A percentile compares a stretch with the other conserved stretches of the same genome.
phyloP scores from a whole-genome alignment of 2,113 vertebrate genomes.

The Cheirogaleus medius region DNA sequence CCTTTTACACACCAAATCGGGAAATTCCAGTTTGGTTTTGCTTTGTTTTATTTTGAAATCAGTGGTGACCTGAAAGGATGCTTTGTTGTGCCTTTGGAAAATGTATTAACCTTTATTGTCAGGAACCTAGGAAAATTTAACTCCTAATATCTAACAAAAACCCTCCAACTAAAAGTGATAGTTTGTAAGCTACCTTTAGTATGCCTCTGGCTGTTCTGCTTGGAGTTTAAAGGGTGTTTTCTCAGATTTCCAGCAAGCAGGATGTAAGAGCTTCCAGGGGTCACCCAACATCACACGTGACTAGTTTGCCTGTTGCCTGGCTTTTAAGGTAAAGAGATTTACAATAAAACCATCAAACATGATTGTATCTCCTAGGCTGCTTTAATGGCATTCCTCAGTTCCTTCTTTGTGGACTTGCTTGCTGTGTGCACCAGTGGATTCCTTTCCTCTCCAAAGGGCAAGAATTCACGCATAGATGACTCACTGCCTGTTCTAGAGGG shows the following conservation, averaged over 20 bases:
- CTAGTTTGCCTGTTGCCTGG: constrained; percentile 15
- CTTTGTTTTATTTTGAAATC: constrained; percentile 58
- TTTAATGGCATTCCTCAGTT: constrained; percentile 67
- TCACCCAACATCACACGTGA: not conserved
- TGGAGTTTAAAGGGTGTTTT: constrained; percentile 42
- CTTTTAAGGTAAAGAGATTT: constrained; percentile 49
- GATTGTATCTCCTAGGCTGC: constrained; percentile 67
- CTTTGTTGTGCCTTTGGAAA: constrained; percentile 80
- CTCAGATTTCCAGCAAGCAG: constrained; percentile 56
- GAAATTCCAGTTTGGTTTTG: constrained; percentile 79
- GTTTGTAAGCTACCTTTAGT: not conserved
- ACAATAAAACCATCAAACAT: constrained; percentile 7
- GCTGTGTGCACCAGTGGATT: constrained; percentile 36
- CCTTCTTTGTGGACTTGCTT: constrained; percentile 73
- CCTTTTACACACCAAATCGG: constrained; percentile 86
- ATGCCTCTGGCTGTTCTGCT: constrained; percentile 5
- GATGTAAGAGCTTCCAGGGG: constrained; percentile 37
- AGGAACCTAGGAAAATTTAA: constrained; percentile 59
- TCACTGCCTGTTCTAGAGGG: constrained; percentile 48
- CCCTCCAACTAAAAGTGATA: not conserved
- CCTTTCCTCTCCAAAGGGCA: constrained; percentile 51
- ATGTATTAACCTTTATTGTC: constrained; percentile 16
- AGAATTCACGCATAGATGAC: constrained; percentile 22
- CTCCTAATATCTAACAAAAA: not conserved
- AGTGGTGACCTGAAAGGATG: constrained; percentile 85